These are phyloP conservation scores for Microcebus jonahi DNA, from an alignment of 2,113 vertebrate genomes.

Conservation along the genomic window DNA sequence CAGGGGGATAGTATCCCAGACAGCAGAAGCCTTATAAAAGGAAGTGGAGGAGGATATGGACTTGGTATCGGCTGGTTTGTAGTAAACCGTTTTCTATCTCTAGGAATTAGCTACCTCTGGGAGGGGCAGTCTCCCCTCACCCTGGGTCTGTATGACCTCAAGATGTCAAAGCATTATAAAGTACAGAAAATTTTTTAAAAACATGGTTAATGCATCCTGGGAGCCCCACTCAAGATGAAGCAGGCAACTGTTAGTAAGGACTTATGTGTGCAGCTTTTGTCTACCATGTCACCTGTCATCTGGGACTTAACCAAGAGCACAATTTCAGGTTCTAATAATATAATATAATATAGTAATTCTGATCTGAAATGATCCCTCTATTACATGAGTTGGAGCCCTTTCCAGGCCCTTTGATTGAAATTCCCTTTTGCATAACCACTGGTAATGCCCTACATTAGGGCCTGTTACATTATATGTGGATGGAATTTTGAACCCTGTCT, in stretches of 20 bases:
- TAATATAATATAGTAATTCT: neutral
- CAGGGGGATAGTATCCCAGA: neutral
- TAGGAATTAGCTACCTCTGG: neutral
- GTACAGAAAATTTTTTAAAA: neutral
- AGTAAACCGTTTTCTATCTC: neutral
- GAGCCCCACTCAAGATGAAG: neutral
- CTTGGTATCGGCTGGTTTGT: neutral
- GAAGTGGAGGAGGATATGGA: neutral
- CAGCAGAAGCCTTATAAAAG: neutral
- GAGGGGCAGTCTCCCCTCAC: neutral
- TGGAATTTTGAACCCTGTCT: neutral
- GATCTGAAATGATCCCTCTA: neutral
- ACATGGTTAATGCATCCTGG: neutral
- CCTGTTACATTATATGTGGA: neutral
- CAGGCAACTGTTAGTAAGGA: neutral
- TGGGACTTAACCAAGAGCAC: neutral
- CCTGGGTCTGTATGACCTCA: neutral
- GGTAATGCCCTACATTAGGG: neutral
- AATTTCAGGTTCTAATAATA: neutral
- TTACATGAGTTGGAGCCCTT: neutral
- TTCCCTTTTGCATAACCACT: neutral
- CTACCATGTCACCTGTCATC: neutral
- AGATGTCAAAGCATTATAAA: neutral
- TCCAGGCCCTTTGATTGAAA: neutral
- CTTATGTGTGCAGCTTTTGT: neutral